Conservation (phyloP, 2,797 vertebrate species). For the Loriculus beryllinus region DNA sequence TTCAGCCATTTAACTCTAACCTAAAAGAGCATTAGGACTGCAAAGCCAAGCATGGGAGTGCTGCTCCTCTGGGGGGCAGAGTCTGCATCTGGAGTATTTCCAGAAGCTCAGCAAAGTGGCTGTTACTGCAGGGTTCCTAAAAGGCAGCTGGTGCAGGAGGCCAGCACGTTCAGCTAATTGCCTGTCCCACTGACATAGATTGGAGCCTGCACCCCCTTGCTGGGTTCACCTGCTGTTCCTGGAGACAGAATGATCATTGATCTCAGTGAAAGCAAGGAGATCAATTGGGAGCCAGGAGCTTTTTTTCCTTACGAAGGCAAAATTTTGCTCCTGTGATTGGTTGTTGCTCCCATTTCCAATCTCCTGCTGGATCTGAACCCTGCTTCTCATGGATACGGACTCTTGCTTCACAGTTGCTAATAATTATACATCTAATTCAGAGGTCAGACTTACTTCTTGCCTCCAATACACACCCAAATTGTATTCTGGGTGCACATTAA, state of each 20-base stretch:
- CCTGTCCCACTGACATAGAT: neutral
- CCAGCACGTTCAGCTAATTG: neutral
- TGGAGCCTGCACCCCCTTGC: neutral
- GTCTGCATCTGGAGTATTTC: neutral
- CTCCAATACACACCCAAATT: neutral
- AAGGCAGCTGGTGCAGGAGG: neutral
- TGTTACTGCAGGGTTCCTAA: neutral
- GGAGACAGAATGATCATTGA: neutral
- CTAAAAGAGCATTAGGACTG: neutral
- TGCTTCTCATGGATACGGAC: neutral
- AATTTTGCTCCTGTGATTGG: neutral
- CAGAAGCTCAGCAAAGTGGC: neutral
- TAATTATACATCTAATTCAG: neutral
- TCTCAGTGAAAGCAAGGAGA: neutral
- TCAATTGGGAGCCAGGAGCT: neutral
- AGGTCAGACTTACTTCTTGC: neutral
- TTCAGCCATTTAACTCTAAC: neutral
- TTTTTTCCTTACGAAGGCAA: neutral
- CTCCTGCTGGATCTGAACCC: neutral
- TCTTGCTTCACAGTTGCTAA: neutral
- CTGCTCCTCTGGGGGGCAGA: neutral
- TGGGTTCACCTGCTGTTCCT: constrained; percentile 19
- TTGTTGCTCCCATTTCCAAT: neutral
- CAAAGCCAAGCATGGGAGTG: neutral
- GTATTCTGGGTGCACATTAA: neutral